A percentile compares a stretch with the other conserved stretches of the same genome.
These are phyloP conservation scores for Crossocerus cetratus DNA, from an alignment of 2,888 invertebrate species.

Conservation along the genomic window DNA sequence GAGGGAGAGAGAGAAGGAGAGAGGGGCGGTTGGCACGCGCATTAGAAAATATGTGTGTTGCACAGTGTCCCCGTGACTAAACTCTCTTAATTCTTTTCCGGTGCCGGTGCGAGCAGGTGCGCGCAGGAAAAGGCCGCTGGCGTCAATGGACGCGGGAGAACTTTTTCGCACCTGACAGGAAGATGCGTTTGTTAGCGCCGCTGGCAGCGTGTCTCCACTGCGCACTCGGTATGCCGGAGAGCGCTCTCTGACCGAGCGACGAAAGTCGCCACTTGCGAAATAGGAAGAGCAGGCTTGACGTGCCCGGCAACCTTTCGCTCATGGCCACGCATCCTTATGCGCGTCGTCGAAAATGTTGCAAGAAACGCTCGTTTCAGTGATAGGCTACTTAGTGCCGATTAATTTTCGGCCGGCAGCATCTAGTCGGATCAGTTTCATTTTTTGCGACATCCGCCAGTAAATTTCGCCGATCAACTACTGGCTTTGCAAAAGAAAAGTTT, in stretches of 20 bases:
- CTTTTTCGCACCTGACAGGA: constrained; percentile 53
- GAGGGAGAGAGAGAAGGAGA: too few relatives aligned
- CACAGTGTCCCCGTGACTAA: constrained; percentile 46
- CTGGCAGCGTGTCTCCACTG: constrained; percentile 1
- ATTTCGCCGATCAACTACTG: too few relatives aligned
- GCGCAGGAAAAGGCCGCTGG: constrained; percentile 26
- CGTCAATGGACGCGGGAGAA: background rate
- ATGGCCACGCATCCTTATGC: background rate
- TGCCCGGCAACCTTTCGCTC: background rate
- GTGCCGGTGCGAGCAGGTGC: constrained; percentile 20
- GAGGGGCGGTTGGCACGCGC: constrained; percentile 1
- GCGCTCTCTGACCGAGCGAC: background rate
- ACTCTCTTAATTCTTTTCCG: constrained; percentile 53
- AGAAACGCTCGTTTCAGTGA: too few relatives aligned
- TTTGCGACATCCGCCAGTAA: too few relatives aligned
- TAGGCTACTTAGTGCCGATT: too few relatives aligned
- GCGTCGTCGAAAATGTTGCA: too few relatives aligned
- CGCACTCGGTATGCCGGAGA: background rate
- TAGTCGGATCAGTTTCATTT: too few relatives aligned
- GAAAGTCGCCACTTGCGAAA: constrained; percentile 14
- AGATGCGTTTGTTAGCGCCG: constrained; percentile 9
- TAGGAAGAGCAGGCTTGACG: background rate
- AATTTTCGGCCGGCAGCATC: too few relatives aligned
- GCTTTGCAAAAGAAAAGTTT: too few relatives aligned
- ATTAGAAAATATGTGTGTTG: constrained; percentile 27